phyloP scores from a whole-genome alignment of 2,797 vertebrate genomes.

The Bradypodion ventrale region DNA sequence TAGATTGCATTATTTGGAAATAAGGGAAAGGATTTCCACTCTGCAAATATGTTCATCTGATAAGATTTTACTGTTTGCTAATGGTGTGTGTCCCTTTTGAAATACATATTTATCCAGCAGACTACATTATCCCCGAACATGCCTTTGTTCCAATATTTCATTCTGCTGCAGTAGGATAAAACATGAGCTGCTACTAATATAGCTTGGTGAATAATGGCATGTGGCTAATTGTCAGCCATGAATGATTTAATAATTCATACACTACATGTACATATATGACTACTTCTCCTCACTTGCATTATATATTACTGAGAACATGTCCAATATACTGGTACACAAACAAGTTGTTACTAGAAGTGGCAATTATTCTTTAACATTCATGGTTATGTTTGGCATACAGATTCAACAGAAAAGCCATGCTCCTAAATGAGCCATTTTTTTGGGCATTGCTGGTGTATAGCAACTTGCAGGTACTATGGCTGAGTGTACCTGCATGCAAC shows the following conservation, averaged over 20 bases:
- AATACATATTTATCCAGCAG: conserved; percentile 36
- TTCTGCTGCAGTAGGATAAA: conserved; percentile 54
- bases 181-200: conserved; percentile 64
- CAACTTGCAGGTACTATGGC: neutral
- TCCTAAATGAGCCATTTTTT: neutral
- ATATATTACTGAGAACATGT: conserved; percentile 57
- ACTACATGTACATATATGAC: conserved; percentile 65
- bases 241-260: conserved; percentile 68
- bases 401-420: conserved; percentile 33
- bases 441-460: neutral
- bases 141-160: conserved; percentile 42
- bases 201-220: conserved; percentile 67
- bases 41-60: conserved; percentile 26
- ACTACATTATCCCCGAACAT: conserved; percentile 43
- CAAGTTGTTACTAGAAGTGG: conserved; percentile 33
- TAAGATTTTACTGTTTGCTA: conserved; percentile 35
- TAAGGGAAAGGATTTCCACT: conserved; percentile 30
- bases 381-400: neutral
- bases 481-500: neutral
- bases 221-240: conserved; percentile 65
- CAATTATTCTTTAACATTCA: conserved; percentile 23
- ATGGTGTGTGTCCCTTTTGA: conserved; percentile 15
- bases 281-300: conserved; percentile 62
- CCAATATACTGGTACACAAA: conserved; percentile 29
- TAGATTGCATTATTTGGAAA: conserved; percentile 8